Base-by-base conservation (phyloP, 2,888 invertebrate species). In the Heliconius erato region DNA sequence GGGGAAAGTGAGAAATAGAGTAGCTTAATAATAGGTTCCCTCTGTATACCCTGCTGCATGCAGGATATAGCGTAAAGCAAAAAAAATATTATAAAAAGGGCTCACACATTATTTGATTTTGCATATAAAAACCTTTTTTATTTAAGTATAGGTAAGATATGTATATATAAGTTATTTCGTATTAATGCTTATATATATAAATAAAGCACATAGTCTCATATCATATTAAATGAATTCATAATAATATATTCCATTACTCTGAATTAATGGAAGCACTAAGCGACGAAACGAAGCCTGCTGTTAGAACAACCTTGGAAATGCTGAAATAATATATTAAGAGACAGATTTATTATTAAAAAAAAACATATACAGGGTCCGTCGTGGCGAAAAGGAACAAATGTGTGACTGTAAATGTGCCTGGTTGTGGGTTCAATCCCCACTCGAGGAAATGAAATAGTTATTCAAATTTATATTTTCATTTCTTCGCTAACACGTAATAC, bases 191-290 rank as follows among this genome's bases (percentile, higher is more conserved):
- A 49, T 23, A 16, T 67, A 76, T 76, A 67, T 12, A 28, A 78
- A 76, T 44, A 81, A 49, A 79, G 79, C 35, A 69, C 71, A 65
- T 54, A 77, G 63, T 83, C 49, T 68, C n/a, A 59, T 35, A 40
- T 28, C 76, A 7, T 63, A 76, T 76, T 76, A 76, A 40, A 40
- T 76, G 9, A 76, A 35, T 63, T 40, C 16, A 76, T 76, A 35
- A 44, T 72, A 76, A 68, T 49, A 44, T 68, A 78, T 49, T 49
- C 49, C 78, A 78, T 78, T 44, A 78, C 67, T 28, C 49, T 44
- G 49, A 78, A 78, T 78, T 68, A 78, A 49, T 68, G 78, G 63
- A 63, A 76, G 59, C 76, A 63, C 78, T 67, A 44, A 67, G 67
- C 74, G 59, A 35, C 59, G 6, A 14, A 49, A 49, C 19, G 35